Percentiles rank a stretch among this genome's conserved stretches.
Conservation (phyloP, 2,113 vertebrate genomes). For the Peromyscus californicus region DNA sequence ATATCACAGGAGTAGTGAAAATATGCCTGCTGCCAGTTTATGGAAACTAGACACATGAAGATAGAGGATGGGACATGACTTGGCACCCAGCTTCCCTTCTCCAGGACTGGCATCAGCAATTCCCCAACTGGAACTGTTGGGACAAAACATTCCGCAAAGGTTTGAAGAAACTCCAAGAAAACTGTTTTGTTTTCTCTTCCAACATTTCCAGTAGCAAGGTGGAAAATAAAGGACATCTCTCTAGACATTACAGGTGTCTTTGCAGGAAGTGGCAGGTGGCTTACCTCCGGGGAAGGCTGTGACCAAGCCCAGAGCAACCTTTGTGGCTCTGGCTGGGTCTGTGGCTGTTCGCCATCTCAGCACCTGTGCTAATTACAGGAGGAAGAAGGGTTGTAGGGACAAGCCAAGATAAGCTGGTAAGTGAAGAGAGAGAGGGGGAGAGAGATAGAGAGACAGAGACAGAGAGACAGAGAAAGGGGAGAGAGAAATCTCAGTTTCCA, state of each 20-base stretch:
- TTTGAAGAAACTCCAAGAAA: background rate
- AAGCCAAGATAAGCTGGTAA: background rate
- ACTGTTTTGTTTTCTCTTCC: background rate
- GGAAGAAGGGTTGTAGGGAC: accelerated
- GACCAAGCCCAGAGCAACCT: background rate
- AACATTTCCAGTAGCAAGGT: background rate
- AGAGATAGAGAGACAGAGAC: background rate
- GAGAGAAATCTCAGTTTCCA: background rate
- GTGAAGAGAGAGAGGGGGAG: accelerated
- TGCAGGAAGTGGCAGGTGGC: background rate
- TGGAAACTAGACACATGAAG: background rate
- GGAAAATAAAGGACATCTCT: background rate
- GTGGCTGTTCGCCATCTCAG: too few species aligned
- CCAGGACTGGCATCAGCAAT: background rate
- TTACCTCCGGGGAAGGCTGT: background rate
- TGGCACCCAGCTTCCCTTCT: background rate
- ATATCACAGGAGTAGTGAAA: background rate
- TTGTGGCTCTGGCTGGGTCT: too few species aligned
- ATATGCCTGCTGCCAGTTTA: background rate
- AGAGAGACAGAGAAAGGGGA: too few species aligned
- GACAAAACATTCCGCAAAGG: background rate
- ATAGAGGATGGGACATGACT: accelerated
- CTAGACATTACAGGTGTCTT: background rate
- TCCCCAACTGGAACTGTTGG: background rate
- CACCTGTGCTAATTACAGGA: accelerated